These are phyloP conservation scores for Dicyrtoma fusca DNA, from an alignment of 2,888 invertebrate species.

Conservation along the genomic window DNA sequence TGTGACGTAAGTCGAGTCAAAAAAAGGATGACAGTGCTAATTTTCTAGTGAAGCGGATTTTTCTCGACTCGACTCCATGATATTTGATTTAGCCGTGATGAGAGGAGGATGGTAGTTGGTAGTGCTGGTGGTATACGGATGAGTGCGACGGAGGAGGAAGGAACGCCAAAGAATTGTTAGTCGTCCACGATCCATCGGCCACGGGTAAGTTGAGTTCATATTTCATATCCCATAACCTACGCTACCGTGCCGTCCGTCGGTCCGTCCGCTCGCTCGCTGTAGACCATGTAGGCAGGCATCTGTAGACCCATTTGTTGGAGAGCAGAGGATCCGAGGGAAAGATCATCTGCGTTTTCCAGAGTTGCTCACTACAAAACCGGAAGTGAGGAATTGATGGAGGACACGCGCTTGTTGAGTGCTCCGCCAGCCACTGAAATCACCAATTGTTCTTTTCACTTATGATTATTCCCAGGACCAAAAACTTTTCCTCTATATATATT, in stretches of 20 bases:
- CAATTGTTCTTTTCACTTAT: constrained; percentile 27
- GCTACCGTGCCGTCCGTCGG: no score
- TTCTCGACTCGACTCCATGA: constrained; percentile 15
- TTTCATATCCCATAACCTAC: no score
- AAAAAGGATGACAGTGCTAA: constrained; percentile 52
- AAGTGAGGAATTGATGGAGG: constrained; percentile 57
- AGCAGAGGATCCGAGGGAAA: constrained; percentile 4
- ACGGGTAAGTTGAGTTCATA: neutral
- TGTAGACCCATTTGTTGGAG: no score
- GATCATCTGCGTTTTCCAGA: constrained; percentile 24
- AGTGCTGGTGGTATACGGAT: neutral
- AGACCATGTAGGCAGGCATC: no score
- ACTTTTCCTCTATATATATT: constrained; percentile 15
- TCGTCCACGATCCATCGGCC: constrained; percentile 13
- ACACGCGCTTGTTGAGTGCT: constrained; percentile 57
- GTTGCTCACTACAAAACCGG: constrained; percentile 45
- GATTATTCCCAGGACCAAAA: constrained; percentile 10
- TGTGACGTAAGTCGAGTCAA: constrained; percentile 5
- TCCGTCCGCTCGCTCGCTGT: no score
- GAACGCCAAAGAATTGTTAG: constrained; percentile 6
- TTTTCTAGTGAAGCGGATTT: constrained; percentile 40
- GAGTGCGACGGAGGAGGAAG: constrained; percentile 6
- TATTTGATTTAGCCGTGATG: constrained; percentile 33
- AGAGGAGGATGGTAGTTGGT: constrained; percentile 1
- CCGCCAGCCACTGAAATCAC: constrained; percentile 38